Evolutionary conservation across 1,140 invertebrate species (phyloP), one percentile per base, ranked within the genome.

Genomic region (Samia ricini): DNA sequence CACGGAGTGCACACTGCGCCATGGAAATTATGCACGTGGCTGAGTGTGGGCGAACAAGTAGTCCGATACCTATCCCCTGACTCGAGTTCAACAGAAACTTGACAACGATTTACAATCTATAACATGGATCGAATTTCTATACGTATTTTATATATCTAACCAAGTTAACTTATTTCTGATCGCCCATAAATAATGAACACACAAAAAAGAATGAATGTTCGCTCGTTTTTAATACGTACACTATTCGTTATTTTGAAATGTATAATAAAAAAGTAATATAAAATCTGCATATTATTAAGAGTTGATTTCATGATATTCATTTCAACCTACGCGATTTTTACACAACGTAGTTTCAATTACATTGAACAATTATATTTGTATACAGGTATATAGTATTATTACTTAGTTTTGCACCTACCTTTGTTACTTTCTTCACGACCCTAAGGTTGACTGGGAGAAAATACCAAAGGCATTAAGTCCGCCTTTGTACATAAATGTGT

Each of bases 31-130:
- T 62, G 75, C 69, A 75, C 72, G 75, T 74, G 72, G 68, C 24
- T 12, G 15, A 22, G 75, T 75, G 83, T 85, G 76, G 83, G 83
- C 72, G 83, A 76, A 79, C 83, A 48, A 74, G 80, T 79, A 72
- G 60, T 68, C 60, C 72, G 67, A 72, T 71, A 66, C 29, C 24
- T 57, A 42, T 42, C 33, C 21, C 24, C 18, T 57, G 8, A 18
- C 33, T 42, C 33, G 33, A 42, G 33, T 42, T 42, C 33, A 42
- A 42, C 33, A 42, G 33, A 36, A 57, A 36, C 56, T 7, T 20
- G 56, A 57, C 20, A 36, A 36, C 56, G 18, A 57, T 57, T 57
- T 56, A 56, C 55, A 29, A 56, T 36, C 56, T 57, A 57, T 24
- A 55, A 24, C 24, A 55, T 12, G 15, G 33, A 42, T 42, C 33